A percentile compares a stretch with the other conserved stretches of the same genome.
Conservation (phyloP, 2,888 invertebrate genomes). For the Tetheella fluctuosa region DNA sequence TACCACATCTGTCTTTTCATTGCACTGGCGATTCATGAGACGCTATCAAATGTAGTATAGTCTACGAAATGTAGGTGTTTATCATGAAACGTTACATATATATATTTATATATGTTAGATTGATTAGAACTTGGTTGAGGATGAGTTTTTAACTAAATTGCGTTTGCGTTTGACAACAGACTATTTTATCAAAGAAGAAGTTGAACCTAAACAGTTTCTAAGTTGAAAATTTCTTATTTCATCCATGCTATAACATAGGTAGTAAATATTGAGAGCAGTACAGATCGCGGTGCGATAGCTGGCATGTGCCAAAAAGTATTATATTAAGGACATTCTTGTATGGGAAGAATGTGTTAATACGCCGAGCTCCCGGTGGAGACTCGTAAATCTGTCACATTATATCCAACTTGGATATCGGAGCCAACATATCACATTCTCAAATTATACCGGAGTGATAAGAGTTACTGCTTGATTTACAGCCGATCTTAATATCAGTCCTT, state of each 20-base stretch:
- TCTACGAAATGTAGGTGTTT: too few relatives aligned
- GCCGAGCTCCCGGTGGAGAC: slow-evolving; percentile 2
- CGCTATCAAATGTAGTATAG: too few relatives aligned
- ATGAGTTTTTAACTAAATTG: too few relatives aligned
- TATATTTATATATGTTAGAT: too few relatives aligned
- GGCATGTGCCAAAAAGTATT: slow-evolving; percentile 9
- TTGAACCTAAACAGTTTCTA: too few relatives aligned
- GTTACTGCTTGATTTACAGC: background rate
- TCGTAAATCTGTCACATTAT: slow-evolving; percentile 11
- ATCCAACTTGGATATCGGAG: background rate
- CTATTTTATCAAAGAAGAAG: too few relatives aligned
- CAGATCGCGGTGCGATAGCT: background rate
- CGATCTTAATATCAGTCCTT: background rate
- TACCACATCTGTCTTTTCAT: too few relatives aligned
- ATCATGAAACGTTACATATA: too few relatives aligned
- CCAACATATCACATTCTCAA: slow-evolving; percentile 8
- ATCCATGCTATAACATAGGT: background rate
- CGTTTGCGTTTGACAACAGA: too few relatives aligned
- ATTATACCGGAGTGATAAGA: background rate
- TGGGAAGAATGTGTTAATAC: background rate
- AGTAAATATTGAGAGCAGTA: background rate
- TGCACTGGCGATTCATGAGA: too few relatives aligned
- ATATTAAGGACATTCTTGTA: slow-evolving; percentile 5
- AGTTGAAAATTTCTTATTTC: background rate
- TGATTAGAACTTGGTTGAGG: too few relatives aligned